A percentile compares a stretch with the other conserved stretches of the same genome.
phyloP scores from a whole-genome alignment of 2,113 vertebrate genomes.

The Rattus rattus region DNA sequence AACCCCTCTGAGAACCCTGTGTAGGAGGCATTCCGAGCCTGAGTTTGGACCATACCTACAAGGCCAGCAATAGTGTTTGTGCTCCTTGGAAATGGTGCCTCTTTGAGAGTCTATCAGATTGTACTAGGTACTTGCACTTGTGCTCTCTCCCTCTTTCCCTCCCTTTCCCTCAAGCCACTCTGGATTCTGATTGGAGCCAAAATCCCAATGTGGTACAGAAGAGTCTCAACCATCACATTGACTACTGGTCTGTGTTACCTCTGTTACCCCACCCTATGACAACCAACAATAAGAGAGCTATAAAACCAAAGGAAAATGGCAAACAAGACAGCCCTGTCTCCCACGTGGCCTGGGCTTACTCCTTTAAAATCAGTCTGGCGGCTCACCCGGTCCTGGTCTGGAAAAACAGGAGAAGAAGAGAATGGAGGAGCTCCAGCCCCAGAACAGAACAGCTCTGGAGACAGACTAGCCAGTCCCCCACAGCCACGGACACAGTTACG shows the following conservation, averaged over 20 bases:
- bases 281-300: not conserved
- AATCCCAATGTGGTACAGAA: not conserved
- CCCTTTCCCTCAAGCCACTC: not conserved
- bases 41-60: not conserved
- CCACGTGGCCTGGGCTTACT: not conserved
- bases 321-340: slow-evolving; percentile 14
- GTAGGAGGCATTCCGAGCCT: not conserved
- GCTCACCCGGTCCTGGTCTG: not conserved
- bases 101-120: not conserved
- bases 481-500: not conserved
- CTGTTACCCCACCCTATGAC: not conserved
- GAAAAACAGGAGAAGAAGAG: not conserved
- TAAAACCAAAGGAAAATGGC: slow-evolving; percentile 28
- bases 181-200: slow-evolving; percentile 1
- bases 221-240: not conserved
- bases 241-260: not conserved
- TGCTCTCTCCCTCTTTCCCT: too few species aligned
- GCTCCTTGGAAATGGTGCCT: not conserved
- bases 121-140: not conserved
- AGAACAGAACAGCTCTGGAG: slow-evolving; percentile 42
- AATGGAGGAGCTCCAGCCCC: not conserved
- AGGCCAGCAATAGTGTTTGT: slow-evolving; percentile 1
- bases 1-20: not conserved
- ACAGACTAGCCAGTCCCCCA: not conserved
- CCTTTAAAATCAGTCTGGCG: slow-evolving; percentile 55